Evolutionary conservation across 2,113 vertebrate species (phyloP).

Genomic region (Phyllostomus discolor): DNA sequence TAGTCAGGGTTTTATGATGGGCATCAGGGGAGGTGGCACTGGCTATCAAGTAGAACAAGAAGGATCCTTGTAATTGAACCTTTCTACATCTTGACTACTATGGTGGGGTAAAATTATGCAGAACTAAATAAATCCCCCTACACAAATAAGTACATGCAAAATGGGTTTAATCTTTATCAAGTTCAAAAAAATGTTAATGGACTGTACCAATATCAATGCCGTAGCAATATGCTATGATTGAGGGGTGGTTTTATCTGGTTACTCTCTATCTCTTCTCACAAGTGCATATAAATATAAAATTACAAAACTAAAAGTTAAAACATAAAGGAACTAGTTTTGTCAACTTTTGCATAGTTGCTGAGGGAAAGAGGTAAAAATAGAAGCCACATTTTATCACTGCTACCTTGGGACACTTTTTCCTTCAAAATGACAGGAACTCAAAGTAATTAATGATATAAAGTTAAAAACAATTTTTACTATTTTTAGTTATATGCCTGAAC

Average conservation of each 20-base stretch:
- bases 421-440: neutral
- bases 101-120: neutral
- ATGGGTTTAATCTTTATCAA: neutral
- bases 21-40: neutral
- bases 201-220: neutral
- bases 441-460: neutral
- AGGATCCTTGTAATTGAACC: neutral
- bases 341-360: neutral
- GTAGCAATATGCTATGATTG: neutral
- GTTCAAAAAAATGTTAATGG: neutral
- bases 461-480: neutral
- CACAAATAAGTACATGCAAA: neutral
- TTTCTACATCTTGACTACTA: neutral
- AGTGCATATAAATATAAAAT: neutral
- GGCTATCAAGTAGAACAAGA: neutral
- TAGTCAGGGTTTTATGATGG: fast-evolving
- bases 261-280: neutral
- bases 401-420: neutral
- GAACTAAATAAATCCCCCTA: neutral
- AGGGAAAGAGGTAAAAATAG: neutral
- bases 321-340: neutral
- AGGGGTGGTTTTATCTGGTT: neutral
- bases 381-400: neutral
- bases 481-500: neutral
- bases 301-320: neutral